These are phyloP conservation scores for Macrotis lagotis DNA, from an alignment of 2,113 vertebrate species.

Conservation along the genomic window DNA sequence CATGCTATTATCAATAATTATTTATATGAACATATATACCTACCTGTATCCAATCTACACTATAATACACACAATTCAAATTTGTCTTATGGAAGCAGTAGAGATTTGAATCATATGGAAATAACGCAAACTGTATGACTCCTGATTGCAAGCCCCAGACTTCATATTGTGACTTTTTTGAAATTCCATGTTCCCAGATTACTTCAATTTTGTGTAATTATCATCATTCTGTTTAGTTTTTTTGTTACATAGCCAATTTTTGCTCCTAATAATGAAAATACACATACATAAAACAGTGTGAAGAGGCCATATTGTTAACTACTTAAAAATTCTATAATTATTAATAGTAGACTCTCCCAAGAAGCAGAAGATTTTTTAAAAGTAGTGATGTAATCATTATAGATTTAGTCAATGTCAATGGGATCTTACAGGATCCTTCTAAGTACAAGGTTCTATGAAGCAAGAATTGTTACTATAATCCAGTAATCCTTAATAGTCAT, in stretches of 20 bases:
- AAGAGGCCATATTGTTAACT: slow-evolving; percentile 26
- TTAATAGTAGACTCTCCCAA: neutral
- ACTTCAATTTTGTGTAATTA: neutral
- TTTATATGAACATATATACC: neutral
- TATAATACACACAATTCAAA: neutral
- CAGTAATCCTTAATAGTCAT: slow-evolving; percentile 39
- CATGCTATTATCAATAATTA: neutral
- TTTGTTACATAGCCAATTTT: neutral
- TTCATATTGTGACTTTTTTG: slow-evolving; percentile 10
- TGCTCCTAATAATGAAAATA: slow-evolving; percentile 20
- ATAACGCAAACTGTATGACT: slow-evolving; percentile 2
- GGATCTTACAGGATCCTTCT: slow-evolving; percentile 8
- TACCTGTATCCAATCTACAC: neutral
- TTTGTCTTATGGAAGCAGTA: neutral
- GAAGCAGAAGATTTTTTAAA: slow-evolving; percentile 21
- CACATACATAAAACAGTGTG: slow-evolving; percentile 31
- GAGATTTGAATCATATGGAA: neutral
- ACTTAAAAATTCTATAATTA: slow-evolving; percentile 47
- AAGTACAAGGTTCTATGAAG: neutral
- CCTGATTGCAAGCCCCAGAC: neutral
- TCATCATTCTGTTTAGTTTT: neutral
- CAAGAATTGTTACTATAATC: slow-evolving; percentile 39
- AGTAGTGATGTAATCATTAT: slow-evolving; percentile 2
- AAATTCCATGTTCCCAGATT: slow-evolving; percentile 6
- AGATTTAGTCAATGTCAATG: slow-evolving; percentile 11